phyloP scores from a whole-genome alignment of 2,888 invertebrate species.

The Microctonus hyperodae region DNA sequence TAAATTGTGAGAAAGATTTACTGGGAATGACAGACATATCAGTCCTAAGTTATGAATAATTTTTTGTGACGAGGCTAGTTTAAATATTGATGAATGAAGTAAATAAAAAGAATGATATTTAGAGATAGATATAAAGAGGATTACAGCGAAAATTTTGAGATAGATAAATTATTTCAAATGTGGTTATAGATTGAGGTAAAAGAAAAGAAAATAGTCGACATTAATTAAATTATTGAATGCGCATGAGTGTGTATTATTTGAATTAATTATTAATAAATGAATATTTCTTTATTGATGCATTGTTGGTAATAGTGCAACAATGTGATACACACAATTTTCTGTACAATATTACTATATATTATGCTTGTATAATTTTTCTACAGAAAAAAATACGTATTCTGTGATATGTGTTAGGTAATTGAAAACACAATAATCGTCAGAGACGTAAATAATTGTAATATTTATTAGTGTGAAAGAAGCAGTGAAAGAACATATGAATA shows the following conservation, averaged over 20 bases:
- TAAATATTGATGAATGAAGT: constrained; percentile 21
- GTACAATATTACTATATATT: constrained; percentile 42
- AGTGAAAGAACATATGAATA: constrained; percentile 34
- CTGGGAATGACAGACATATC: constrained; percentile 11
- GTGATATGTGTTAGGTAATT: constrained; percentile 61
- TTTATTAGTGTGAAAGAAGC: constrained; percentile 45
- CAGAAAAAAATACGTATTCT: constrained; percentile 56
- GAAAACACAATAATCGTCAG: constrained; percentile 49
- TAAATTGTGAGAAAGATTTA: constrained; percentile 1
- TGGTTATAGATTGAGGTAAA: constrained; percentile 26
- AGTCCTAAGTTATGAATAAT: constrained; percentile 10
- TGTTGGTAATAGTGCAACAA: neutral
- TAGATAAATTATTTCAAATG: constrained; percentile 34
- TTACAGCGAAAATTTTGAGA: constrained; percentile 33
- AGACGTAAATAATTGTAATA: constrained; percentile 49
- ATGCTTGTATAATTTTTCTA: constrained; percentile 49
- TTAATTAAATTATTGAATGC: neutral
- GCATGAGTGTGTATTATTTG: neutral
- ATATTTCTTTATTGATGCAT: neutral
- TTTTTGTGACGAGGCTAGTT: constrained; percentile 21
- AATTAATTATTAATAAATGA: neutral
- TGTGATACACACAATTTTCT: constrained; percentile 28
- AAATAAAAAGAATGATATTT: too few relatives aligned
- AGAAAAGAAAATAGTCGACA: constrained; percentile 1
- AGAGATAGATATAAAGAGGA: neutral